A percentile compares a stretch with the other conserved stretches of the same genome.
phyloP scores from a whole-genome alignment of 1,140 invertebrate genomes.

The Halyomorpha halys region DNA sequence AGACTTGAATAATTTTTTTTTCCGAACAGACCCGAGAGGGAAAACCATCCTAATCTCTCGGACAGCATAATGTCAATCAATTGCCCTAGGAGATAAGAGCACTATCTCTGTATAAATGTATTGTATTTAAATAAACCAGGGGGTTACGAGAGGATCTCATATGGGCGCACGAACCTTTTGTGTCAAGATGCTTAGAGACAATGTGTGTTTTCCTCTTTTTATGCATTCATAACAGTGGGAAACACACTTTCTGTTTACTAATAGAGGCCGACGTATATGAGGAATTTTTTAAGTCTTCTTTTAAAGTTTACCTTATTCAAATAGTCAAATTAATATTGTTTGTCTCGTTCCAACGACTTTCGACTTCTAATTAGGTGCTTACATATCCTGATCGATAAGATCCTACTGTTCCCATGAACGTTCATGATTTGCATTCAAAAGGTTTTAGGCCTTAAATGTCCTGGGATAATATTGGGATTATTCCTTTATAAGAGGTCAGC shows the following conservation, averaged over 20 bases:
- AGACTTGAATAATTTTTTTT: background rate
- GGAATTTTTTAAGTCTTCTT: too few relatives aligned
- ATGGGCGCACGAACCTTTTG: constrained; percentile 5
- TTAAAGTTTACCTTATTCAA: too few relatives aligned
- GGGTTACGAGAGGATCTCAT: background rate
- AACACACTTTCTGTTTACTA: constrained; percentile 12
- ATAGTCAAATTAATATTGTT: too few relatives aligned
- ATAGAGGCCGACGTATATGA: background rate
- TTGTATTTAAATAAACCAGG: background rate
- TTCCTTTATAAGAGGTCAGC: too few relatives aligned
- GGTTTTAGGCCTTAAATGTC: too few relatives aligned
- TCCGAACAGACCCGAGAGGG: background rate
- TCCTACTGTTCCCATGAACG: too few relatives aligned
- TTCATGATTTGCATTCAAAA: too few relatives aligned
- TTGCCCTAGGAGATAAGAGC: background rate
- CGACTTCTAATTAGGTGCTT: too few relatives aligned
- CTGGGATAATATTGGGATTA: too few relatives aligned
- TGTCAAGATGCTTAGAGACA: background rate
- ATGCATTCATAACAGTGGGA: background rate
- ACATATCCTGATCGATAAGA: too few relatives aligned
- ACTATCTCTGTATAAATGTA: constrained; percentile 11
- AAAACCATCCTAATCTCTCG: constrained; percentile 5
- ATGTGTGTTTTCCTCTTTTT: background rate
- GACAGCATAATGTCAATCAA: constrained; percentile 5
- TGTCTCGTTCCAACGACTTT: too few relatives aligned